Percentiles rank a stretch among this genome's conserved stretches.
phyloP scores from a whole-genome alignment of 2,888 invertebrate genomes.

The Apodemia zela region DNA sequence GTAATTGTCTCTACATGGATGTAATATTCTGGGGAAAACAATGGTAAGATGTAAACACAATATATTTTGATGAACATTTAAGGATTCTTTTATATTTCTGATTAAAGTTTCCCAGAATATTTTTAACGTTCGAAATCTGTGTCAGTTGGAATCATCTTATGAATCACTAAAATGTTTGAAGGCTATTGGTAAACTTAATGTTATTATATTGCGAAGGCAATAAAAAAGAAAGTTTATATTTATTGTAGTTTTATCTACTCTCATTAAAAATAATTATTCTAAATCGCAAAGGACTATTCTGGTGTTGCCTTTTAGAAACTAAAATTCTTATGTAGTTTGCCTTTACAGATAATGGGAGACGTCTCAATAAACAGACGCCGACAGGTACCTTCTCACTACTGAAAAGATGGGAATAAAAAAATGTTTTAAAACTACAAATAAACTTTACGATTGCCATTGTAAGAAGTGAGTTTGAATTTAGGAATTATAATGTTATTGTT shows the following conservation, averaged over 20 bases:
- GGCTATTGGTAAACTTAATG: slow-evolving; percentile 15
- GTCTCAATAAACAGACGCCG: slow-evolving; percentile 28
- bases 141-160: slow-evolving; percentile 39
- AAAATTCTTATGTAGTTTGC: slow-evolving; percentile 20
- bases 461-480: slow-evolving; percentile 40
- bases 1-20: no score
- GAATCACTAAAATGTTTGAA: slow-evolving; percentile 36
- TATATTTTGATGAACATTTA: neutral
- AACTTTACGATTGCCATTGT: slow-evolving; percentile 59
- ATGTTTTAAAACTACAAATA: slow-evolving; percentile 52
- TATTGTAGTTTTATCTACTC: neutral
- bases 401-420: slow-evolving; percentile 42
- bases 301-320: slow-evolving; percentile 23
- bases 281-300: slow-evolving; percentile 35
- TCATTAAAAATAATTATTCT: slow-evolving; percentile 7
- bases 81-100: slow-evolving; percentile 4
- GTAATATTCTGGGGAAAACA: neutral
- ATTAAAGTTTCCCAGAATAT: neutral
- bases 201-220: neutral
- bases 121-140: slow-evolving; percentile 34
- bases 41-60: neutral
- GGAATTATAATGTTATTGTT: slow-evolving; percentile 50
- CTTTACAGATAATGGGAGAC: slow-evolving; percentile 45
- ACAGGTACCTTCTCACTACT: slow-evolving; percentile 36
- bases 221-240: slow-evolving; percentile 13